Evolutionary conservation across 2,888 invertebrate genomes (phyloP), one percentile per base, ranked within the genome.

Genomic region (Ceriagrion tenellum): DNA sequence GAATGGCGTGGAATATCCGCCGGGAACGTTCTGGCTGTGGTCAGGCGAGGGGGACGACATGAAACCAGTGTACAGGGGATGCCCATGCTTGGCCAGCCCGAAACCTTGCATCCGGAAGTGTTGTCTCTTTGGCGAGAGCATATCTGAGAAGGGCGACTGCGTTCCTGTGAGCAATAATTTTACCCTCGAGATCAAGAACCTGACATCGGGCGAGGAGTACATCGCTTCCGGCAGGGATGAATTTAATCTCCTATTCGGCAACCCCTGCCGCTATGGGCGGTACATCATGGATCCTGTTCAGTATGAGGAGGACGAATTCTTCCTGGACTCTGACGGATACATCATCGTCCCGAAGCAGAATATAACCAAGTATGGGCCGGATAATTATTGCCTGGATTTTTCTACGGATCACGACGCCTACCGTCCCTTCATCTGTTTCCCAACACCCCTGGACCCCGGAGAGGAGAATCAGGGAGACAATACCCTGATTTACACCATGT

Each of bases 261-360:
- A 93, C 20, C 93, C 93, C 47, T 93, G 93, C 69, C 69, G 26
- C 47, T 13, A 47, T 2, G 74, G 47, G 0, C 26, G 93, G n/a
- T 96, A 95, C 95, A 95, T 95, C 20, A 95, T 97, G 47, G 96
- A 96, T 16, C 96, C 96, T 8, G 59, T 81, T 0, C 90, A 90
- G 23, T 96, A 96, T 12, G 81, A 88, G 55, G 95, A 95, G 0
- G 97, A 97, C 69, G 88, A 95, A 30, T 96, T 96, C 89, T 95
- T 95, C 0, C 95, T 97, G 0, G 96, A 96, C 59, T 59, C 95
- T 8, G 96, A 97, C 90, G 97, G 97, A 2, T 47, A 47, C n/a
- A 8, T 74, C 13, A 4, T n/a, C 26, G 47, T 69, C 26, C 74
- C 93, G 4, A 0, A 0, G 47, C 20, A 63, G 35, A 47, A 93